A percentile compares a stretch with the other conserved stretches of the same genome.
Conservation (phyloP, 2,797 vertebrate genomes). For the Todus mexicanus region DNA sequence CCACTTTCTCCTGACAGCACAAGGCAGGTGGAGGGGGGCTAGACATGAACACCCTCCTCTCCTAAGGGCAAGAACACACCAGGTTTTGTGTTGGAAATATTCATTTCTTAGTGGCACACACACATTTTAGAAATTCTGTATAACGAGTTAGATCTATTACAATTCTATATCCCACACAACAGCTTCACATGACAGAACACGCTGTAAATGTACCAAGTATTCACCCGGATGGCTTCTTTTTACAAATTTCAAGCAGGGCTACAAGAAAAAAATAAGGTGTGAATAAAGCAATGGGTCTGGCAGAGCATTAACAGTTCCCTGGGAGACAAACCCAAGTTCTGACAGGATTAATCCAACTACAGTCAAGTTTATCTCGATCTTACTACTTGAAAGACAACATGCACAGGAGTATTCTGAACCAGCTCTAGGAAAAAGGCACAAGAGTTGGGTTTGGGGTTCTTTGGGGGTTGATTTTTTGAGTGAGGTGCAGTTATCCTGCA, state of each 20-base stretch:
- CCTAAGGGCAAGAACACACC: background rate
- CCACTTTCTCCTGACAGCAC: background rate
- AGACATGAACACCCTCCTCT: background rate
- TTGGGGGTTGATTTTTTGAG: background rate
- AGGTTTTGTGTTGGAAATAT: background rate
- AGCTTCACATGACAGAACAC: background rate
- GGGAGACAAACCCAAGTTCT: background rate
- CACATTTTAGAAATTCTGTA: background rate
- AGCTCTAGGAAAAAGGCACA: background rate
- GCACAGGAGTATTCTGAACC: background rate
- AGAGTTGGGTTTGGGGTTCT: background rate
- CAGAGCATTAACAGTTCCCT: background rate
- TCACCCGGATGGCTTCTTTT: background rate
- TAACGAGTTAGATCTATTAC: rapidly evolving
- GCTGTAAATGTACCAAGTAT: background rate
- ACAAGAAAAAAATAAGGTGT: background rate
- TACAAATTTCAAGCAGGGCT: background rate
- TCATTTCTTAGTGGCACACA: background rate
- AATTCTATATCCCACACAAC: background rate
- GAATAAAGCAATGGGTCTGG: background rate
- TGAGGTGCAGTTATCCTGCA: background rate
- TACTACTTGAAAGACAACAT: background rate
- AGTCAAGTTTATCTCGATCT: background rate
- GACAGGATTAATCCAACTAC: background rate
- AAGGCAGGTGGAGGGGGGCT: rapidly evolving